Evolutionary conservation across 2,797 vertebrate species (phyloP).

Genomic region (Hyperoplus immaculatus): DNA sequence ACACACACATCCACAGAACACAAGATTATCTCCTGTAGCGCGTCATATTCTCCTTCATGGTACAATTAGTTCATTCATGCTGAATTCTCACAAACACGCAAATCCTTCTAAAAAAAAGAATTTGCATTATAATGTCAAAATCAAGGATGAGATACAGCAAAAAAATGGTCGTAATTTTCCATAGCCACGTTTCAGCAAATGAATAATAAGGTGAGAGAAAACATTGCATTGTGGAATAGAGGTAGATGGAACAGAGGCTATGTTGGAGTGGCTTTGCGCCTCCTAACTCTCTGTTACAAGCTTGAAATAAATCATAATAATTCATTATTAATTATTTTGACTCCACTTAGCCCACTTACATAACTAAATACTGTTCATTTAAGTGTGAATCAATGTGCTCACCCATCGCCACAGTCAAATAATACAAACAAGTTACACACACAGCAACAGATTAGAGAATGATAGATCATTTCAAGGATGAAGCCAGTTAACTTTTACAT

Average conservation of each 20-base stretch:
- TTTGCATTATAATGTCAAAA: background rate
- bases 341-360: background rate
- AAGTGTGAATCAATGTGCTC: background rate
- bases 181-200: background rate
- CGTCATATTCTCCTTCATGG: background rate
- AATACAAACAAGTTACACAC: background rate
- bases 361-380: background rate
- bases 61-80: background rate
- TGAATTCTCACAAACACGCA: background rate
- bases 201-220: background rate
- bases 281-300: background rate
- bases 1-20: slow-evolving; percentile 15
- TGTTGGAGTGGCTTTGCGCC: background rate
- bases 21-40: background rate
- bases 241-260: background rate
- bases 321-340: background rate
- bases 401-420: background rate
- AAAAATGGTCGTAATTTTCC: background rate
- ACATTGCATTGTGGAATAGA: background rate
- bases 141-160: too few species aligned
- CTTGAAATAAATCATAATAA: background rate
- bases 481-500: background rate
- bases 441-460: background rate
- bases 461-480: background rate
- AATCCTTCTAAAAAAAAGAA: background rate